Conservation (phyloP, 2,797 vertebrate genomes). For the Muscicapa comitata region DNA sequence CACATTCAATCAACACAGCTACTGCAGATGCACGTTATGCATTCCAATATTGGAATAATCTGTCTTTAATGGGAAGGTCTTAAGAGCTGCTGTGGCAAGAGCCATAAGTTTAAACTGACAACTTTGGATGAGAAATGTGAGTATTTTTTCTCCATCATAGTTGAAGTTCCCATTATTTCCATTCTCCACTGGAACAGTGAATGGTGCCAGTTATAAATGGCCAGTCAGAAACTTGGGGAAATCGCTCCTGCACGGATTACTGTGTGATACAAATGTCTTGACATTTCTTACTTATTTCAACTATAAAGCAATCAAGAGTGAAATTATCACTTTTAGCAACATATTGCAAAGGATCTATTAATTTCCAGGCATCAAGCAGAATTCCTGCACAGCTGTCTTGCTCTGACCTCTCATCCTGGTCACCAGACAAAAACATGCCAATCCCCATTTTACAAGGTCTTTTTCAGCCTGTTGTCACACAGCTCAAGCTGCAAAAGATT, state of each 20-base stretch:
- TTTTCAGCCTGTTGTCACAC: neutral
- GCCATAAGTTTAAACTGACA: conserved; percentile 34
- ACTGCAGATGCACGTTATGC: neutral
- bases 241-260: neutral
- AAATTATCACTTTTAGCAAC: conserved; percentile 20
- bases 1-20: neutral
- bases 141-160: conserved; percentile 13
- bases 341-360: neutral
- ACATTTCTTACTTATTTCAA: conserved; percentile 8
- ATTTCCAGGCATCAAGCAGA: conserved; percentile 1
- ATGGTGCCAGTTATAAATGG: conserved; percentile 42
- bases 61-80: neutral
- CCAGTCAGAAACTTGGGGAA: conserved; percentile 1
- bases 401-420: neutral
- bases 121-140: conserved; percentile 15
- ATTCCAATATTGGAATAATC: neutral
- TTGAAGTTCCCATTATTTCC: conserved; percentile 36
- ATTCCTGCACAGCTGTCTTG: neutral
- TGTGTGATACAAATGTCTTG: neutral
- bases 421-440: neutral
- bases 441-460: neutral
- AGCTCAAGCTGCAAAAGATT: neutral
- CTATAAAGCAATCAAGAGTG: conserved; percentile 36
- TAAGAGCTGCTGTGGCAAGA: neutral
- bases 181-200: conserved; percentile 42